A percentile compares a stretch with the other conserved stretches of the same genome.
Evolutionary conservation across 1,140 invertebrate species (phyloP).

Genomic region (Meteorus sp.): DNA sequence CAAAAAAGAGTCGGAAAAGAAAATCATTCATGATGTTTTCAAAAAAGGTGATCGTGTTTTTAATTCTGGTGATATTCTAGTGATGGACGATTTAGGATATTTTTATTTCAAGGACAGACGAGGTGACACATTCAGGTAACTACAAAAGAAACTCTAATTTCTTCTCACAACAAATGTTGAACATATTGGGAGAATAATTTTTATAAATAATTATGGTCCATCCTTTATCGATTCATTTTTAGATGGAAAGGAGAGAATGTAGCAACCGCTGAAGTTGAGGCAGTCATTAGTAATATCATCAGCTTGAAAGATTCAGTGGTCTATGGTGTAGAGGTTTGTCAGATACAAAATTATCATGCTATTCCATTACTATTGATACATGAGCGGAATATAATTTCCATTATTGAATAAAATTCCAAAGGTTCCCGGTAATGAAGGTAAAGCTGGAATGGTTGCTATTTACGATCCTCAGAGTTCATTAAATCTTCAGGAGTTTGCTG

Average conservation of each 20-base stretch:
- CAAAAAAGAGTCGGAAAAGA: conserved; percentile 86
- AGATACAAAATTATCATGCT: not conserved
- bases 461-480: conserved; percentile 72
- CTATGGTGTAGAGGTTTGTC: conserved; percentile 84
- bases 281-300: conserved; percentile 80
- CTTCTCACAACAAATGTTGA: no score
- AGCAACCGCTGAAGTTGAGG: conserved; percentile 95
- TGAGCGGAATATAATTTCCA: conserved; percentile 2
- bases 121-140: conserved; percentile 88
- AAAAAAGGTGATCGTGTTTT: conserved; percentile 86
- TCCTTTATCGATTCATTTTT: conserved; percentile 1
- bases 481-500: conserved; percentile 67
- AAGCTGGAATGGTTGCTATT: conserved; percentile 94
- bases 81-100: conserved; percentile 89
- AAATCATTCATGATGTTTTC: conserved; percentile 87
- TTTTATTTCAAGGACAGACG: conserved; percentile 95
- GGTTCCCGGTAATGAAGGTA: conserved; percentile 84
- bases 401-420: conserved; percentile 53
- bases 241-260: conserved; percentile 96
- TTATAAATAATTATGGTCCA: no score
- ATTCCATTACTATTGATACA: not conserved
- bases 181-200: no score
- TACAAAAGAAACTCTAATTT: no score
- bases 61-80: conserved; percentile 89
- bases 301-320: conserved; percentile 73